phyloP scores from a whole-genome alignment of 2,888 invertebrate species.

The Parnassius apollo region DNA sequence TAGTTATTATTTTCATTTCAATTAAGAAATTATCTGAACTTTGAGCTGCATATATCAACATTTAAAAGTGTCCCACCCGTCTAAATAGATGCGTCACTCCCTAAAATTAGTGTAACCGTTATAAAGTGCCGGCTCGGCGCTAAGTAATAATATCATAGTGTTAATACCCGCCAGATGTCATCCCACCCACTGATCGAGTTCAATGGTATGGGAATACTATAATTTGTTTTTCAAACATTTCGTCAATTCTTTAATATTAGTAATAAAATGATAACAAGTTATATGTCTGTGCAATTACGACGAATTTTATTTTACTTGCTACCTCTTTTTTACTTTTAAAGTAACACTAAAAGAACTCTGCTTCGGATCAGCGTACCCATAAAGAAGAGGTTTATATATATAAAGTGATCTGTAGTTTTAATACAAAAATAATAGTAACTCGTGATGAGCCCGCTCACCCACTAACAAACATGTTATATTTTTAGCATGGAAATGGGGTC shows the following conservation, averaged over 20 bases:
- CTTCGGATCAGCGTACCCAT: too few relatives aligned
- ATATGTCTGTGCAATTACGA: too few relatives aligned
- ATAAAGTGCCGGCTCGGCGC: constrained; percentile 36
- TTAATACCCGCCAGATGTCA: constrained; percentile 46
- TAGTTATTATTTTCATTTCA: too few relatives aligned
- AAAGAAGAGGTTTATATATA: too few relatives aligned
- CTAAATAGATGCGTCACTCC: constrained; percentile 31
- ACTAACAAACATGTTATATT: constrained; percentile 15
- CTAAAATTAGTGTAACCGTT: constrained; percentile 41
- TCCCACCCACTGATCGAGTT: constrained; percentile 44
- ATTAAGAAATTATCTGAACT: too few relatives aligned
- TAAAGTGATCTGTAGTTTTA: too few relatives aligned
- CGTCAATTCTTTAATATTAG: too few relatives aligned
- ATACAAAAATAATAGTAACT: too few relatives aligned
- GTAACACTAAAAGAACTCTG: too few relatives aligned
- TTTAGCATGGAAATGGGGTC: constrained; percentile 29
- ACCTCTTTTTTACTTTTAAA: too few relatives aligned
- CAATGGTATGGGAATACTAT: constrained; percentile 26
- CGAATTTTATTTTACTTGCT: too few relatives aligned
- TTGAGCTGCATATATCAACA: not conserved
- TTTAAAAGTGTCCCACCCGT: constrained; percentile 14
- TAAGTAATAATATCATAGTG: constrained; percentile 39
- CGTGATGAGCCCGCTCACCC: not conserved
- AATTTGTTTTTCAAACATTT: too few relatives aligned
- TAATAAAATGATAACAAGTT: not conserved